Evolutionary conservation across 2,888 invertebrate species (phyloP).

Genomic region (Scotopteryx bipunctaria): DNA sequence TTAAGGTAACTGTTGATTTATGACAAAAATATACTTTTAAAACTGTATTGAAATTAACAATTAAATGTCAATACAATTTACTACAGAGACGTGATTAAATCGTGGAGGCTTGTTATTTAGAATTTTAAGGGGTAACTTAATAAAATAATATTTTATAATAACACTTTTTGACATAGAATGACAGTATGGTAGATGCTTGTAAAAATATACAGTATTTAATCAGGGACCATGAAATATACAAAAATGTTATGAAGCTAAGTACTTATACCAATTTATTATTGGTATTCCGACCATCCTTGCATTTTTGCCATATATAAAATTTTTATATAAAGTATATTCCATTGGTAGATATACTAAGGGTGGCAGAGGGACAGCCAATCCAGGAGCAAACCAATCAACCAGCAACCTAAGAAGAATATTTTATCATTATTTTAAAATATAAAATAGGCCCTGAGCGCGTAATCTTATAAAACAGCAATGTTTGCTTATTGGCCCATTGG

Average conservation of each 20-base stretch:
- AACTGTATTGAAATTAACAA: background rate
- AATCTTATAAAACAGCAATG: no score
- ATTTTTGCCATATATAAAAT: conserved; percentile 28
- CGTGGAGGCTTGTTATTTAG: conserved; percentile 11
- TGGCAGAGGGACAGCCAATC: no score
- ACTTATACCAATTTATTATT: conserved; percentile 23
- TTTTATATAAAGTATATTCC: conserved; percentile 22
- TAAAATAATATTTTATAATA: background rate
- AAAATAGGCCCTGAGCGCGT: no score
- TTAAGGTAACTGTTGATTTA: conserved; percentile 33
- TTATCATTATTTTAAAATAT: no score
- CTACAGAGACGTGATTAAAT: conserved; percentile 9
- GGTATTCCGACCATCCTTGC: conserved; percentile 17
- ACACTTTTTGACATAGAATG: conserved; percentile 20
- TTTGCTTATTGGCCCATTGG: no score
- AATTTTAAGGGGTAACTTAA: background rate
- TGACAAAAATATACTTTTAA: conserved; percentile 16
- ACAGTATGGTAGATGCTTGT: conserved; percentile 36
- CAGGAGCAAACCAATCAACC: no score
- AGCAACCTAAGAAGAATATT: no score
- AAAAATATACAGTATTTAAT: conserved; percentile 48
- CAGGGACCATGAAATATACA: conserved; percentile 53
- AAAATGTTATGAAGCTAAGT: conserved; percentile 35
- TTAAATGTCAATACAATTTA: conserved; percentile 2
- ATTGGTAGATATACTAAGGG: no score